phyloP scores from a whole-genome alignment of 1,140 invertebrate species.

The Panagrolaimus sp. region DNA sequence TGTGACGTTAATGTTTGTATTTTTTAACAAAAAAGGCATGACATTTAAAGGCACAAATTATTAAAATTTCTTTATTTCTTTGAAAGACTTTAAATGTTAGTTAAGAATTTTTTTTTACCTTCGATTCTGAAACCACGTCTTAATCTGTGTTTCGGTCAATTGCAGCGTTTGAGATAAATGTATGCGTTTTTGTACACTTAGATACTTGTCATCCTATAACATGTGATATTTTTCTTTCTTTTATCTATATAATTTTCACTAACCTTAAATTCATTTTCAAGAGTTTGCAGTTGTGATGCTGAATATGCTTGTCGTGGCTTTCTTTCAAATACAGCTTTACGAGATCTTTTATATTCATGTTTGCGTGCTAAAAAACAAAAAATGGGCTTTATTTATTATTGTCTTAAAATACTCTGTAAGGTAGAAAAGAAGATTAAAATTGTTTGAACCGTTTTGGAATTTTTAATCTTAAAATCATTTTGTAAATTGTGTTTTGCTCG shows the following conservation, averaged over 20 bases:
- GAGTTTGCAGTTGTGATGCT: slow-evolving; percentile 78
- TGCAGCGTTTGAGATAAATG: slow-evolving; percentile 80
- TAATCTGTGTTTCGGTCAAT: slow-evolving; percentile 89
- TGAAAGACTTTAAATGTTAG: slow-evolving; percentile 36
- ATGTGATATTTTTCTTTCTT: slow-evolving; percentile 14
- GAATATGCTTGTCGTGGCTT: slow-evolving; percentile 92
- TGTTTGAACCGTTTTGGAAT: too few species aligned
- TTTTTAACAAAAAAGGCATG: too few species aligned
- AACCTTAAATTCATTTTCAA: slow-evolving; percentile 86
- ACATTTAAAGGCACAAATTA: background rate
- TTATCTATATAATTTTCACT: slow-evolving; percentile 20
- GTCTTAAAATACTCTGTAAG: too few species aligned
- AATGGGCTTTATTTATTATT: slow-evolving; percentile 1
- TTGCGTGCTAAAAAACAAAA: slow-evolving; percentile 69
- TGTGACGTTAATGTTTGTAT: too few species aligned
- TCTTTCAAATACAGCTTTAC: slow-evolving; percentile 78
- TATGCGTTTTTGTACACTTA: slow-evolving; percentile 87
- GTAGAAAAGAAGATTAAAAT: too few species aligned
- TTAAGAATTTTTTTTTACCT: slow-evolving; percentile 66
- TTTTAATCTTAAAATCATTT: too few species aligned
- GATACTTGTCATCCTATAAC: slow-evolving; percentile 77
- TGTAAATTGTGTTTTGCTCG: too few species aligned
- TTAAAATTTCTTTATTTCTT: background rate
- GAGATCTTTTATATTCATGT: slow-evolving; percentile 70
- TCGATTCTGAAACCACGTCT: slow-evolving; percentile 81